Conservation (phyloP, 2,797 vertebrate genomes). For the Cichlasoma orientale region DNA sequence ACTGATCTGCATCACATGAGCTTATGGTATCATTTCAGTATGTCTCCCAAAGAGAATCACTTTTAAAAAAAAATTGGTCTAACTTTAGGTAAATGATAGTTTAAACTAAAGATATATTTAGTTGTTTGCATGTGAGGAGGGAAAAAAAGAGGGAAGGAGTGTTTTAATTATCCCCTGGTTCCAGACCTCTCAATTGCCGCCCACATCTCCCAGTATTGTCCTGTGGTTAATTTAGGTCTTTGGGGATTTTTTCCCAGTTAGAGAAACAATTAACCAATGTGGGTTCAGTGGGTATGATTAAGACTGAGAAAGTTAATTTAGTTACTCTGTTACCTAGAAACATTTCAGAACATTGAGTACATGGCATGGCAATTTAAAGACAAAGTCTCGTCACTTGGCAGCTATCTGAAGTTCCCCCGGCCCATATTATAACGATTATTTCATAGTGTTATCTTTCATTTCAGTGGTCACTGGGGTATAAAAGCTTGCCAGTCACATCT, state of each 20-base stretch:
- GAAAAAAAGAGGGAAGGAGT: neutral
- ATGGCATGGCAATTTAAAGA: neutral
- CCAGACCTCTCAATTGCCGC: neutral
- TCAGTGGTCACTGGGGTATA: neutral
- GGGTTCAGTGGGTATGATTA: neutral
- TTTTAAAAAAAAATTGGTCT: neutral
- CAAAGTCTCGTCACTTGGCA: neutral
- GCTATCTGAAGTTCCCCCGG: neutral
- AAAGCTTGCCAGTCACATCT: neutral
- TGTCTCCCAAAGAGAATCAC: neutral
- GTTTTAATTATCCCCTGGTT: neutral
- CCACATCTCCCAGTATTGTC: neutral
- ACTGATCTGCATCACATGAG: neutral
- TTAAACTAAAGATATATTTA: neutral
- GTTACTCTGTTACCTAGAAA: neutral
- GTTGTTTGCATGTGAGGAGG: neutral
- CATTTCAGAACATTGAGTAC: neutral
- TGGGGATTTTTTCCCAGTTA: neutral
- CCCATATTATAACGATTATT: neutral
- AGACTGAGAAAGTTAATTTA: neutral
- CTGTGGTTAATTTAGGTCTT: neutral
- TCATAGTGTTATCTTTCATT: neutral
- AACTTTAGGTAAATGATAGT: neutral
- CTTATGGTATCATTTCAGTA: neutral
- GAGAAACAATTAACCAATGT: neutral